Evolutionary conservation across 2,888 invertebrate genomes (phyloP).

Genomic region (Mimachlamys varia): DNA sequence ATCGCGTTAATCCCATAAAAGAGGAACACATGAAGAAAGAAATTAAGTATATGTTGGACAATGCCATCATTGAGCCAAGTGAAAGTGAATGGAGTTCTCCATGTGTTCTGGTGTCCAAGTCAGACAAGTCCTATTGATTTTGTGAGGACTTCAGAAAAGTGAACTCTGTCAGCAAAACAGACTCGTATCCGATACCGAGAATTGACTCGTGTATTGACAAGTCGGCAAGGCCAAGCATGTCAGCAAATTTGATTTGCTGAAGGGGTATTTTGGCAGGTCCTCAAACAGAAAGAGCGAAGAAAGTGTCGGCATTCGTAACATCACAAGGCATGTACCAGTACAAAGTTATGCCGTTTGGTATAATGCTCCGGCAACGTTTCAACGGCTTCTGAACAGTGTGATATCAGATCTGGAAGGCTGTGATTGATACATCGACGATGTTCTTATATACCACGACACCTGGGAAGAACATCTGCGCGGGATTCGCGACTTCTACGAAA

Average conservation of each 20-base stretch:
- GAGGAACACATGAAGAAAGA: constrained; percentile 53
- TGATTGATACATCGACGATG: no score
- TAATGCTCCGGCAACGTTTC: no score
- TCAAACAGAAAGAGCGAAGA: no score
- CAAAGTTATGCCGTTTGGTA: no score
- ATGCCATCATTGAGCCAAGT: constrained; percentile 63
- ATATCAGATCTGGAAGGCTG: no score
- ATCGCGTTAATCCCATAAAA: constrained; percentile 55
- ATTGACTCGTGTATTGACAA: constrained; percentile 65
- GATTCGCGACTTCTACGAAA: no score
- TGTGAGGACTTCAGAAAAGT: constrained; percentile 59
- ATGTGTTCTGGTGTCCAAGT: constrained; percentile 58
- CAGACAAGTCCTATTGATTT: constrained; percentile 53
- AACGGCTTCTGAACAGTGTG: no score
- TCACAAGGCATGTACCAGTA: no score
- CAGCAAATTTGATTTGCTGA: constrained; percentile 59
- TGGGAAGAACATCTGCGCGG: no score
- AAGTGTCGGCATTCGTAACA: no score
- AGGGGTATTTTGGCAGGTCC: constrained; percentile 53
- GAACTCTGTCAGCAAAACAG: constrained; percentile 60
- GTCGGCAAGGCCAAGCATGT: constrained; percentile 60
- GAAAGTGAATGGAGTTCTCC: constrained; percentile 59
- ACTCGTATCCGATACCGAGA: constrained; percentile 61
- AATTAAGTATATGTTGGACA: constrained; percentile 58
- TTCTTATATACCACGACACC: no score